A percentile compares a stretch with the other conserved stretches of the same genome.
Evolutionary conservation across 2,797 vertebrate species (phyloP).

Genomic region (Euphonia xanthogaster): DNA sequence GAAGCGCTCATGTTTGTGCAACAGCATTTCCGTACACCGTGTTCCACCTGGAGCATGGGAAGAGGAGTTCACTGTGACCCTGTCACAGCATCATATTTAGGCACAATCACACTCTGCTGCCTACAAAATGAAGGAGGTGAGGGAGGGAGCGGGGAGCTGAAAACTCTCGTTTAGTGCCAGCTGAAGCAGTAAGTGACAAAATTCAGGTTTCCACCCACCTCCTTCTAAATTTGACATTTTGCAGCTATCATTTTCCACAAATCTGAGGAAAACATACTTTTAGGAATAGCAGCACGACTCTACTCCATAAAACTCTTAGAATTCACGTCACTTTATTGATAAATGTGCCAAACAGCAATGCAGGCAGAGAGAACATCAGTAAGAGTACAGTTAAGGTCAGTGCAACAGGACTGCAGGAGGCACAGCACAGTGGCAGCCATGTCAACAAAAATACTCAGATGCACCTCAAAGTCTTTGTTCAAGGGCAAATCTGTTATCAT

Average conservation of each 20-base stretch:
- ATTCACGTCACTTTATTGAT: not conserved
- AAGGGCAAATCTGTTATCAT: not conserved
- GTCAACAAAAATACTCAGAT: not conserved
- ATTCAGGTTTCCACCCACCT: constrained; percentile 56
- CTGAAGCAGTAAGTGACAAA: constrained; percentile 49
- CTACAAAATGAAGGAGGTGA: constrained; percentile 37
- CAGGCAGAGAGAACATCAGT: not conserved
- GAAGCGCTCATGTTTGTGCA: constrained; percentile 50
- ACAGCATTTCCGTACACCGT: constrained; percentile 6
- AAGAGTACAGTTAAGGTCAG: not conserved
- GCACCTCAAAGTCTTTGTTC: not conserved
- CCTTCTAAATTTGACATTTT: constrained; percentile 61
- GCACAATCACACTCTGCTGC: constrained; percentile 32
- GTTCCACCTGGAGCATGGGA: constrained; percentile 28
- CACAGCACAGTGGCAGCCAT: not conserved
- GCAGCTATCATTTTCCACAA: constrained; percentile 31
- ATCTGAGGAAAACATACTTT: constrained; percentile 6
- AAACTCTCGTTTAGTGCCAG: not conserved
- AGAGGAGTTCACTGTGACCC: constrained; percentile 36
- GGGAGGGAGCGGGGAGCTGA: constrained; percentile 15
- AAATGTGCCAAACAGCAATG: not conserved
- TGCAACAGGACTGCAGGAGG: not conserved
- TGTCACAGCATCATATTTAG: constrained; percentile 32
- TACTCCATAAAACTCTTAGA: not conserved
- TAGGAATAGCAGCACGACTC: not conserved